phyloP scores from a whole-genome alignment of 2,888 invertebrate species.

The Limnephilus auricula region DNA sequence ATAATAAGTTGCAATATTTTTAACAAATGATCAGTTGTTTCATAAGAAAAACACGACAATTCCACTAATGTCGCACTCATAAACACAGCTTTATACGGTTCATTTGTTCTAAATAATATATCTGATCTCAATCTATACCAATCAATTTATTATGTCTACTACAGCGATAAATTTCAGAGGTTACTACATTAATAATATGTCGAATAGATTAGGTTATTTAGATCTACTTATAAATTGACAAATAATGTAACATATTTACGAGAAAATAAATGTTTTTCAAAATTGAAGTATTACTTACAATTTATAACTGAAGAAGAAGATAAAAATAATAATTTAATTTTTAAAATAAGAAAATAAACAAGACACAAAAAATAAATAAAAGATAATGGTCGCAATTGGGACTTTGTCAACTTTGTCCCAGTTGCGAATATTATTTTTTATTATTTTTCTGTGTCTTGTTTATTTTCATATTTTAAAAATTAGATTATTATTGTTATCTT shows the following conservation, averaged over 20 bases:
- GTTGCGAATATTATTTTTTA: no score
- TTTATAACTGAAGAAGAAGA: no score
- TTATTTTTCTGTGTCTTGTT: no score
- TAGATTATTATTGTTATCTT: no score
- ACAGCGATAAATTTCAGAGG: neutral
- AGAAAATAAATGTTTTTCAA: neutral
- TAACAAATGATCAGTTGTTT: neutral
- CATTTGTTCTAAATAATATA: neutral
- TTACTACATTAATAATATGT: neutral
- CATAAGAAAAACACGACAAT: neutral
- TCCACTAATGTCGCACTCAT: neutral
- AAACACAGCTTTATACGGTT: neutral
- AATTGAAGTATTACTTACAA: neutral
- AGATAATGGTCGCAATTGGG: no score
- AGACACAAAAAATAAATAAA: no score
- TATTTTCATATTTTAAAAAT: no score
- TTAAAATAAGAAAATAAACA: no score
- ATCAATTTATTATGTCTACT: no score
- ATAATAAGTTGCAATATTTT: neutral
- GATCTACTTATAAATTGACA: neutral
- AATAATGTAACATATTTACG: neutral
- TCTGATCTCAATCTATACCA: neutral
- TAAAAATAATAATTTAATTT: no score
- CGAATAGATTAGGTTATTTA: neutral
- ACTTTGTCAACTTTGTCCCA: no score